phyloP scores from a whole-genome alignment of 2,113 vertebrate genomes.

The Cyrtonyx montezumae region DNA sequence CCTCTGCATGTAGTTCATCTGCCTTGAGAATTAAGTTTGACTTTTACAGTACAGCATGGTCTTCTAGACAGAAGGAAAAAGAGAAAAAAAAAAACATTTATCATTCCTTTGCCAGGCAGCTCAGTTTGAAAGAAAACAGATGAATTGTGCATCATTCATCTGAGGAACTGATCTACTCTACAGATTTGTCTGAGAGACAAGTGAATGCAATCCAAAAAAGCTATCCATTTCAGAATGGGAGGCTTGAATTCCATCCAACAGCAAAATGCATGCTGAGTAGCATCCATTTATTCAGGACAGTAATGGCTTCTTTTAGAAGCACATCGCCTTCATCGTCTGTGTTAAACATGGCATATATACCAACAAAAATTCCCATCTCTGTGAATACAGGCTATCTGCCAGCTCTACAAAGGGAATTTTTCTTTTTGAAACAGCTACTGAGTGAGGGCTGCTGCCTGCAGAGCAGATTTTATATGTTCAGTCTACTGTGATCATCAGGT shows the following conservation, averaged over 20 bases:
- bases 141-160: slow-evolving; percentile 47
- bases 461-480: slow-evolving; percentile 55
- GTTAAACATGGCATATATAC: slow-evolving; percentile 4
- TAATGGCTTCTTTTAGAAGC: slow-evolving; percentile 20
- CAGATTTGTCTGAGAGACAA: slow-evolving; percentile 51
- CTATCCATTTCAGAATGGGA: slow-evolving; percentile 53
- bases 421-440: slow-evolving; percentile 19
- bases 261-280: slow-evolving; percentile 22
- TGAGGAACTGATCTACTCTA: slow-evolving; percentile 18
- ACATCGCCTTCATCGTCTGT: background rate
- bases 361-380: slow-evolving; percentile 5
- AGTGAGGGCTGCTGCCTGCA: background rate
- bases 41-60: slow-evolving; percentile 7
- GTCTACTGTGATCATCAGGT: slow-evolving; percentile 22
- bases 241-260: slow-evolving; percentile 40
- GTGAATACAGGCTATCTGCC: slow-evolving; percentile 39
- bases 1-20: slow-evolving; percentile 2
- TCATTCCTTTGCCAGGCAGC: slow-evolving; percentile 11
- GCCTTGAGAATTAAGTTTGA: slow-evolving; percentile 26
- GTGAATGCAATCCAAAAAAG: slow-evolving; percentile 22
- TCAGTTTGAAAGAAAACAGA: slow-evolving; percentile 27
- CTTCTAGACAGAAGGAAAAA: slow-evolving; percentile 30
- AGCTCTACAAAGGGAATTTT: slow-evolving; percentile 4
- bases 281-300: slow-evolving; percentile 32
- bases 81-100: background rate